These are phyloP conservation scores for Pygoscelis antarcticus DNA, from an alignment of 2,113 vertebrate genomes.

Conservation along the genomic window DNA sequence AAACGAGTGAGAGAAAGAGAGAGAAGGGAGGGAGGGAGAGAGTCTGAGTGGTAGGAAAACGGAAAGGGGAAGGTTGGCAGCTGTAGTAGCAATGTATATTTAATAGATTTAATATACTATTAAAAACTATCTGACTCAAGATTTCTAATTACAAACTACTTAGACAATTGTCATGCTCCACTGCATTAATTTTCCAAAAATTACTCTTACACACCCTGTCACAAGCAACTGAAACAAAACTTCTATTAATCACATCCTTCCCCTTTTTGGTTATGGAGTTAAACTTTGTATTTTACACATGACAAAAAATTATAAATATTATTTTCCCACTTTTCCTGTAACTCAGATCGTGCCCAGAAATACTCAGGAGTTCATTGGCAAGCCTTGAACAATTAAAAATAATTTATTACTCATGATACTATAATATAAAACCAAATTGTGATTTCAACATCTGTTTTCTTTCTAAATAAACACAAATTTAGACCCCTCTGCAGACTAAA, in stretches of 20 bases:
- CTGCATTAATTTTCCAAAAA: background rate
- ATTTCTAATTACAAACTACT: background rate
- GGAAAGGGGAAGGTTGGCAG: background rate
- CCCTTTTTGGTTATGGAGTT: background rate
- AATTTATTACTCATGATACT: background rate
- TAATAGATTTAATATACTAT: background rate
- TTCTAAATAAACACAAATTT: background rate
- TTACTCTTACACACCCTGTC: background rate
- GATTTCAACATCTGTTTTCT: background rate
- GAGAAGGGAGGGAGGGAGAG: background rate
- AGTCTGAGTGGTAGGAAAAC: background rate
- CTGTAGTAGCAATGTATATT: background rate
- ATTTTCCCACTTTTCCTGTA: background rate
- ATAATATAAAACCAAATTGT: slow-evolving; percentile 21
- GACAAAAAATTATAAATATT: background rate
- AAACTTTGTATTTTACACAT: background rate
- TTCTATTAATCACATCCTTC: background rate
- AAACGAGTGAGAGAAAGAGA: background rate
- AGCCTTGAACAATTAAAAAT: slow-evolving; percentile 7
- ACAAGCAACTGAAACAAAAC: background rate
- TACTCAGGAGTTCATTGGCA: background rate
- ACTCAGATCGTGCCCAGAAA: background rate
- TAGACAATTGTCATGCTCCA: background rate
- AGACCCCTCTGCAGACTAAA: background rate
- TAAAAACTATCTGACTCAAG: background rate